phyloP scores from a whole-genome alignment of 2,888 invertebrate genomes.

The Troilus luridus region DNA sequence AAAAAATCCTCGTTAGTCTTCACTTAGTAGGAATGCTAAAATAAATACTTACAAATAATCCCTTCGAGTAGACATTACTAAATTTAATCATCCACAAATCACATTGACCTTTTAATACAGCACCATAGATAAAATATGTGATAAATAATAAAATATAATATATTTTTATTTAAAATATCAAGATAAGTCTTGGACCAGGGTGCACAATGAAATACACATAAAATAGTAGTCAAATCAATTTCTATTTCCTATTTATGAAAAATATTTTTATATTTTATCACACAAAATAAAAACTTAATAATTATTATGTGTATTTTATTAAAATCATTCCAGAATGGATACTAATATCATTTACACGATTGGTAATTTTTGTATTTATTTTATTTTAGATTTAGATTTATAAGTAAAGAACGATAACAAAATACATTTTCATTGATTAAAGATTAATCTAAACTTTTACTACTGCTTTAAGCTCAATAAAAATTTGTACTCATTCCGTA shows the following conservation, averaged over 20 bases:
- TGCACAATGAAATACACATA: background rate
- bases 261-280: background rate
- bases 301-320: background rate
- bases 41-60: no score
- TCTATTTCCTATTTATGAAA: background rate
- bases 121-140: no score
- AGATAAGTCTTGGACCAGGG: background rate
- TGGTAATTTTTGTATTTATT: background rate
- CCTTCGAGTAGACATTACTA: no score
- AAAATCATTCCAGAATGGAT: background rate
- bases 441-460: background rate
- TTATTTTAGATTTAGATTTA: background rate
- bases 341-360: background rate
- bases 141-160: background rate
- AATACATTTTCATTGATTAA: background rate
- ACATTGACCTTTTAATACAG: no score
- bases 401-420: background rate
- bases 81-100: no score
- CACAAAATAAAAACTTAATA: background rate
- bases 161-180: background rate
- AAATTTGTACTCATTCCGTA: slow-evolving; percentile 8
- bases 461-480: background rate
- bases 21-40: no score
- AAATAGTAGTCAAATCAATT: slow-evolving; percentile 13
- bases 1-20: no score